Evolutionary conservation across 2,888 invertebrate species (phyloP).

Genomic region (Ariolimax columbianus): DNA sequence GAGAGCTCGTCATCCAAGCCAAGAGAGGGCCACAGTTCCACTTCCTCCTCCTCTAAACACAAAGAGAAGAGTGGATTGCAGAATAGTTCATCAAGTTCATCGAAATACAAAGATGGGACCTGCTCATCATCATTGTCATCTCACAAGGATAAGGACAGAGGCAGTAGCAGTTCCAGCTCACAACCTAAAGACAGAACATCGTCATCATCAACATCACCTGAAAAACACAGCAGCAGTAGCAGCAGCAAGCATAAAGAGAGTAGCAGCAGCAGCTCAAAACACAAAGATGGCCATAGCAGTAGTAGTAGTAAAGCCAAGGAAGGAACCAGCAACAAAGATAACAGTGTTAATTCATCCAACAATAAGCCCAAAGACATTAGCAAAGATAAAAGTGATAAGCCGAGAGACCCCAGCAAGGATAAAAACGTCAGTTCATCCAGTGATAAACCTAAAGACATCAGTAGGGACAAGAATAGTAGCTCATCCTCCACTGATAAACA

Average conservation of each 20-base stretch:
- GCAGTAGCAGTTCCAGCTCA: slow-evolving; percentile 51
- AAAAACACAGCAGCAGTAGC: slow-evolving; percentile 48
- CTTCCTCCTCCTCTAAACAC: slow-evolving; percentile 11
- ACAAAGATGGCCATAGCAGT: slow-evolving; percentile 27
- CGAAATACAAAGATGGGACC: slow-evolving; percentile 45
- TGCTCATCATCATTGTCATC: slow-evolving; percentile 16
- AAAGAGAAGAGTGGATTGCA: slow-evolving; percentile 13
- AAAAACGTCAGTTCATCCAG: slow-evolving; percentile 56
- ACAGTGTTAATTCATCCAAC: slow-evolving; percentile 55
- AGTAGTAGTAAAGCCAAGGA: slow-evolving; percentile 58
- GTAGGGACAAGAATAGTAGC: slow-evolving; percentile 27
- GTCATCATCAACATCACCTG: slow-evolving; percentile 51
- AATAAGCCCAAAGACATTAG: slow-evolving; percentile 41
- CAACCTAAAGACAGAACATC: slow-evolving; percentile 55
- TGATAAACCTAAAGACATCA: slow-evolving; percentile 43
- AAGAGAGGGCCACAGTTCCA: neutral
- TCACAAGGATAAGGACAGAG: slow-evolving; percentile 48
- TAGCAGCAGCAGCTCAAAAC: slow-evolving; percentile 59
- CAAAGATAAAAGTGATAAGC: slow-evolving; percentile 30
- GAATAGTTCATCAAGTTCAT: slow-evolving; percentile 34
- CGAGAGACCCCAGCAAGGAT: slow-evolving; percentile 55
- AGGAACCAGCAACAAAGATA: slow-evolving; percentile 32
- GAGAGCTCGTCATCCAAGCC: neutral
- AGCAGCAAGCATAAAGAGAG: slow-evolving; percentile 55
- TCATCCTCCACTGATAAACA: slow-evolving; percentile 53